A percentile compares a stretch with the other conserved stretches of the same genome.
phyloP scores from a whole-genome alignment of 1,140 invertebrate species.

The Adelges cooleyi region DNA sequence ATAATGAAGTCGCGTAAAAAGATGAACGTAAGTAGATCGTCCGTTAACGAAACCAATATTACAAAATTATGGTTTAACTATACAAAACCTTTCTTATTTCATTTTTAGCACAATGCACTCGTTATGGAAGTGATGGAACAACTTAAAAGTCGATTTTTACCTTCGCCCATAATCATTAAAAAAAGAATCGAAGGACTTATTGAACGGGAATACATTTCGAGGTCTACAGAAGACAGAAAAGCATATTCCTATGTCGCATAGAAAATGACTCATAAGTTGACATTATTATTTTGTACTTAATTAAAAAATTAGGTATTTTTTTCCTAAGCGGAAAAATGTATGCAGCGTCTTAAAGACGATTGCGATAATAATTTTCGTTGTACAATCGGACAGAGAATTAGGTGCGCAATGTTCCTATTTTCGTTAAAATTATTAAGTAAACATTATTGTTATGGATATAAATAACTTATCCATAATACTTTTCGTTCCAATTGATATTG shows the following conservation, averaged over 20 bases:
- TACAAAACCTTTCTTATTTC: slow-evolving; percentile 11
- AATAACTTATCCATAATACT: too few species aligned
- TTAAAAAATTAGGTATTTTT: too few species aligned
- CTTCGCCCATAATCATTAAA: slow-evolving; percentile 95
- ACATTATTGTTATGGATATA: too few species aligned
- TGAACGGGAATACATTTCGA: slow-evolving; percentile 94
- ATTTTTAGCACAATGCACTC: slow-evolving; percentile 72
- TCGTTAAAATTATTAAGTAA: too few species aligned
- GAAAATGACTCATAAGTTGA: background rate
- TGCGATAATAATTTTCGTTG: too few species aligned
- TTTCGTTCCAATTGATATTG: too few species aligned
- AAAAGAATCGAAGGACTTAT: slow-evolving; percentile 98
- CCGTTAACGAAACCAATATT: background rate
- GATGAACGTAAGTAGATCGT: slow-evolving; percentile 56
- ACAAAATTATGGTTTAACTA: slow-evolving; percentile 1
- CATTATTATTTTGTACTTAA: too few species aligned
- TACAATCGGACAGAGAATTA: too few species aligned
- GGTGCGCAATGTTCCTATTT: too few species aligned
- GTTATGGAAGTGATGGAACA: slow-evolving; percentile 97
- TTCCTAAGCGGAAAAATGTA: too few species aligned
- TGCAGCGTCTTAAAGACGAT: too few species aligned
- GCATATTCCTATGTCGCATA: slow-evolving; percentile 12
- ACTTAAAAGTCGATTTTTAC: slow-evolving; percentile 88
- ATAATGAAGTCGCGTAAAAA: slow-evolving; percentile 99
- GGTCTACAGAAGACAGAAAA: slow-evolving; percentile 82